Base-by-base conservation (phyloP, 2,888 invertebrate genomes). In the Temnothorax unifasciatus region DNA sequence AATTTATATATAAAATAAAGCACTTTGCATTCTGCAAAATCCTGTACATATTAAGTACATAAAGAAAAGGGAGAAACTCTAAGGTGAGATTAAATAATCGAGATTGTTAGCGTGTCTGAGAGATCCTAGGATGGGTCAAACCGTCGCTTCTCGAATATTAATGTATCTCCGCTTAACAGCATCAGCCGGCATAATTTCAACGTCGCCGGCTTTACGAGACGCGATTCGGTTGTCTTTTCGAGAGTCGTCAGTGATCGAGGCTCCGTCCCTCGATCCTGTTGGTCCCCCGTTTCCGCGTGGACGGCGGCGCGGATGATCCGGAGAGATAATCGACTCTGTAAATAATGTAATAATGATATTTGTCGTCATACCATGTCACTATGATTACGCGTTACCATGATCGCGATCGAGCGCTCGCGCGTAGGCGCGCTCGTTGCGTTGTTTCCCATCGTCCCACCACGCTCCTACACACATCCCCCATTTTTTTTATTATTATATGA, bases 301-400 rank as follows among this genome's bases (percentile, higher is more conserved):
- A 85, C 87, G 90, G 89, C 86, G 85, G 73, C 75, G 86, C 84
- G 74, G 25, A 59, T n/a, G 50, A 85, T 69, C 44, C 52, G 57
- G 73, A 74, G 84, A 86, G 85, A 86, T 89, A 91, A 91, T 91
- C 89, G 91, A 90, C 84, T 91, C 87, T 94, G 94, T 94, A 94
- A 90, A 93, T 93, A 94, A 92, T 93, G 92, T 92, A 93, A 93
- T 90, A 92, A 91, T 91, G 88, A 88, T 89, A 88, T 87, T 75
- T 25, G 15, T 66, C 66, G 21, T 64, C 13, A 86, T 52, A 18
- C 61, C 61, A 18, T 47, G 54, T 79, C 79, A 44, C 25, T 52
- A 71, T 54, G 25, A 63, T 63, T 74, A 52, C 41, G 41, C 41
- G 41, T 41, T 21, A 61, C 52, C 64, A 4, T 3, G 63, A 52